These are phyloP conservation scores for Anagrus nilaparvatae DNA, from an alignment of 1,140 invertebrate genomes.

Conservation along the genomic window DNA sequence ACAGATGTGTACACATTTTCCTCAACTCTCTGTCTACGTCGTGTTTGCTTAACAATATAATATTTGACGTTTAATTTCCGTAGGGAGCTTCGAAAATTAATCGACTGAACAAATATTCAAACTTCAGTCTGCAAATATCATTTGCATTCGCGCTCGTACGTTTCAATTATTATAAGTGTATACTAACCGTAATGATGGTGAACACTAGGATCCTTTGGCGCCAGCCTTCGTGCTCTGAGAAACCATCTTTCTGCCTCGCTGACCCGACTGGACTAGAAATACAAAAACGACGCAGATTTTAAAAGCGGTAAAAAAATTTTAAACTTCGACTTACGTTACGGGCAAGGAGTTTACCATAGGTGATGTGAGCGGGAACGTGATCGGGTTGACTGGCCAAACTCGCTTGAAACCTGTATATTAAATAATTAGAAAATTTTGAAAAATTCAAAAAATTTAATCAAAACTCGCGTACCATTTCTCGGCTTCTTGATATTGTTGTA, in stretches of 20 bases:
- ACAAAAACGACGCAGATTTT: conserved; percentile 11
- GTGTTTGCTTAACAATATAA: too few species aligned
- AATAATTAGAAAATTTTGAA: too few species aligned
- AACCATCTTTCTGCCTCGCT: conserved; percentile 85
- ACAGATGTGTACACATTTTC: too few species aligned
- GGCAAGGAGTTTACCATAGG: conserved; percentile 81
- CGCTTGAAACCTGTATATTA: too few species aligned
- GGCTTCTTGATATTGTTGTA: conserved; percentile 69
- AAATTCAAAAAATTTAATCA: too few species aligned
- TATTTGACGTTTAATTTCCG: too few species aligned
- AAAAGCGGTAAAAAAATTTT: neutral
- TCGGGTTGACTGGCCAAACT: conserved; percentile 72
- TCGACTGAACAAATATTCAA: neutral
- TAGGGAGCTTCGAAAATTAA: too few species aligned
- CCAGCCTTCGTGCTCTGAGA: conserved; percentile 68
- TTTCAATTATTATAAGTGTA: neutral
- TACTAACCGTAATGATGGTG: conserved; percentile 76
- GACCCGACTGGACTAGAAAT: conserved; percentile 60
- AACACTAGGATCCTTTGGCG: conserved; percentile 71
- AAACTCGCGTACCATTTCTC: too few species aligned
- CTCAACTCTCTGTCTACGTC: too few species aligned
- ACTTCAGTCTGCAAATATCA: neutral
- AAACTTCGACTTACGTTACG: conserved; percentile 63
- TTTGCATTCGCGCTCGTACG: neutral
- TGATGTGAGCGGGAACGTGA: conserved; percentile 80